Evolutionary conservation across 2,797 vertebrate species (phyloP).

Genomic region (Hydrolagus colliei): DNA sequence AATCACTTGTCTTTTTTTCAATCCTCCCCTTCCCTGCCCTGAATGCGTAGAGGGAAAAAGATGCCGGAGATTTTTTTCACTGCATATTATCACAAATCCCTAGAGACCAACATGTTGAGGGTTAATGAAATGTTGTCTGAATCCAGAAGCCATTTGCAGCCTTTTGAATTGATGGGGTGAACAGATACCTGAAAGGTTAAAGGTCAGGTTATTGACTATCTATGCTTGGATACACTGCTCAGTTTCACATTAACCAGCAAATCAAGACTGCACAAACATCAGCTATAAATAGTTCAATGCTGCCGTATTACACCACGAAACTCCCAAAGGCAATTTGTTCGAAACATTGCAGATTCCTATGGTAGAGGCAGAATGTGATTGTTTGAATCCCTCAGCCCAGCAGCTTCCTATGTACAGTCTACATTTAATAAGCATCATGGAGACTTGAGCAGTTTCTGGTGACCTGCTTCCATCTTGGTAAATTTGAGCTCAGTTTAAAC

Average conservation of each 20-base stretch:
- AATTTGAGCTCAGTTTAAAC: conserved; percentile 7
- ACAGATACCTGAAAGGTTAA: conserved; percentile 27
- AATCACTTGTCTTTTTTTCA: too few relatives aligned
- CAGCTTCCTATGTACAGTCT: not conserved
- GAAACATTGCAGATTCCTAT: conserved; percentile 22
- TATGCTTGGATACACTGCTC: conserved; percentile 9
- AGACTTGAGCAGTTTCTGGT: not conserved
- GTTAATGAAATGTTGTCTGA: conserved; percentile 22
- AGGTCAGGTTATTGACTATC: conserved; percentile 22
- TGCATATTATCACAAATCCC: not conserved
- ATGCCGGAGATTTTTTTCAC: not conserved
- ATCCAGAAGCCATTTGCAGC: conserved; percentile 1
- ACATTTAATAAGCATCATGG: not conserved
- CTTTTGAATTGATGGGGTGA: conserved; percentile 17
- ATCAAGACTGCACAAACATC: not conserved
- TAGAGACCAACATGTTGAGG: not conserved
- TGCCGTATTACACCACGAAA: not conserved
- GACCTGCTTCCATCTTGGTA: conserved; percentile 8
- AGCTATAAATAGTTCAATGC: conserved; percentile 8
- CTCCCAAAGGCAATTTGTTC: conserved; percentile 24
- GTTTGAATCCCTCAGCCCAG: conserved; percentile 4
- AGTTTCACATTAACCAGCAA: not conserved
- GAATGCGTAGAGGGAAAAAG: not conserved
- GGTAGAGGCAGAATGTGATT: conserved; percentile 25
- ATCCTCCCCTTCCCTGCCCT: not conserved